Evolutionary conservation across 2,113 vertebrate species (phyloP).

Genomic region (Collichthys lucidus): DNA sequence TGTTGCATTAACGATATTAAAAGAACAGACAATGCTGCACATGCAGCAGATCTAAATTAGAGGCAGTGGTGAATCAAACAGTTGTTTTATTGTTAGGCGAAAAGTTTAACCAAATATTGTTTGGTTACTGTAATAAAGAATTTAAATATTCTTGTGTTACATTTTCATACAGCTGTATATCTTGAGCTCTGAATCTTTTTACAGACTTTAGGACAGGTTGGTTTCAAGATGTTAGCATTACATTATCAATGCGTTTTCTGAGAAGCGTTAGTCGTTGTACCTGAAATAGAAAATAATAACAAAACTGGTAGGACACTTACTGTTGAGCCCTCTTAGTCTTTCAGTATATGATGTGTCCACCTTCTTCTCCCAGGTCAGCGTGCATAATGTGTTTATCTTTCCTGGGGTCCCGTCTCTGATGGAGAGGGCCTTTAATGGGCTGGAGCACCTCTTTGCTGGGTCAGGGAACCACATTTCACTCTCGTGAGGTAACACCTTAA

Average conservation of each 20-base stretch:
- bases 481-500: conserved; percentile 73
- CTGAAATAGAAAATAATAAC: not conserved
- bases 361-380: conserved; percentile 81
- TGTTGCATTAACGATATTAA: too few relatives aligned
- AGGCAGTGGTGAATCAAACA: too few relatives aligned
- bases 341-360: not conserved
- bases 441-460: conserved; percentile 88
- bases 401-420: conserved; percentile 92
- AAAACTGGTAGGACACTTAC: not conserved
- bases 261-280: not conserved
- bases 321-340: not conserved
- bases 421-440: conserved; percentile 86
- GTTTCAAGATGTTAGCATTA: not conserved
- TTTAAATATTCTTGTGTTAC: too few relatives aligned
- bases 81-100: too few relatives aligned
- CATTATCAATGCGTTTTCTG: not conserved
- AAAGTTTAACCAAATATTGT: too few relatives aligned
- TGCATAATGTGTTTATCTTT: conserved; percentile 94
- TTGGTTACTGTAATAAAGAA: too few relatives aligned
- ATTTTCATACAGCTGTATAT: too few relatives aligned
- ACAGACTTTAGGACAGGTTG: too few relatives aligned
- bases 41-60: too few relatives aligned
- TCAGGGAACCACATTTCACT: conserved; percentile 87
- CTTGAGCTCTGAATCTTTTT: too few relatives aligned
- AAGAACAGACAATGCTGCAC: too few relatives aligned